phyloP scores from a whole-genome alignment of 2,888 invertebrate species.

The Clusia tigrina region DNA sequence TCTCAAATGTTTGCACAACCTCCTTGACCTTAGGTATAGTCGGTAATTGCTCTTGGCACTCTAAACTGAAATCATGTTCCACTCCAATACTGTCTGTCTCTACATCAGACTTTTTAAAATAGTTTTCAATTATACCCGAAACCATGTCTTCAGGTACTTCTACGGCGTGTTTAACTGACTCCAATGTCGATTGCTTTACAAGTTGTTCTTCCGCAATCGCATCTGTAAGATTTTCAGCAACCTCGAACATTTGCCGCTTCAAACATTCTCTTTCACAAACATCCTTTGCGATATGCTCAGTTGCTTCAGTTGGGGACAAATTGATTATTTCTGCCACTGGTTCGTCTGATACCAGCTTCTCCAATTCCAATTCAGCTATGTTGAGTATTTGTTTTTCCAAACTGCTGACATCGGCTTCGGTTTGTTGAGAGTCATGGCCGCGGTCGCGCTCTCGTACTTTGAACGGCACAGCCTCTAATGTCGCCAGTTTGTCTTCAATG shows the following conservation, averaged over 20 bases:
- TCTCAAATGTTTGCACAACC: constrained; percentile 68
- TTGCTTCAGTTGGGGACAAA: constrained; percentile 45
- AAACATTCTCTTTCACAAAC: constrained; percentile 56
- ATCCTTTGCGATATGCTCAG: constrained; percentile 45
- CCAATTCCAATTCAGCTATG: constrained; percentile 46
- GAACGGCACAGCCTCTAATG: constrained; percentile 49
- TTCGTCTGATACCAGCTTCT: constrained; percentile 42
- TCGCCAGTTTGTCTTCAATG: constrained; percentile 65
- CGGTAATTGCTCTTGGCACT: constrained; percentile 36
- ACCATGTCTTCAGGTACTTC: constrained; percentile 41
- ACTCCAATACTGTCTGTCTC: constrained; percentile 26
- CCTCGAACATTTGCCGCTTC: constrained; percentile 38
- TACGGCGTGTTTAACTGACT: constrained; percentile 38
- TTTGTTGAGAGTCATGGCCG: too few species aligned
- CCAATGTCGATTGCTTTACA: constrained; percentile 45
- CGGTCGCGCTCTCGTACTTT: constrained; percentile 55
- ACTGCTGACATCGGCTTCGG: constrained; percentile 40
- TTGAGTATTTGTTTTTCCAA: constrained; percentile 53
- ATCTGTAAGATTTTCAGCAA: constrained; percentile 44
- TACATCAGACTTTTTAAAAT: constrained; percentile 29
- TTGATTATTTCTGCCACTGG: constrained; percentile 42
- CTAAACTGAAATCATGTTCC: constrained; percentile 28
- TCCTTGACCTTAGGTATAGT: constrained; percentile 67
- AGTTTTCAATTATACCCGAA: constrained; percentile 39
- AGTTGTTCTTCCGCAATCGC: constrained; percentile 50